Evolutionary conservation across 2,888 invertebrate genomes (phyloP).

Genomic region (Neuroscelio doddi): DNA sequence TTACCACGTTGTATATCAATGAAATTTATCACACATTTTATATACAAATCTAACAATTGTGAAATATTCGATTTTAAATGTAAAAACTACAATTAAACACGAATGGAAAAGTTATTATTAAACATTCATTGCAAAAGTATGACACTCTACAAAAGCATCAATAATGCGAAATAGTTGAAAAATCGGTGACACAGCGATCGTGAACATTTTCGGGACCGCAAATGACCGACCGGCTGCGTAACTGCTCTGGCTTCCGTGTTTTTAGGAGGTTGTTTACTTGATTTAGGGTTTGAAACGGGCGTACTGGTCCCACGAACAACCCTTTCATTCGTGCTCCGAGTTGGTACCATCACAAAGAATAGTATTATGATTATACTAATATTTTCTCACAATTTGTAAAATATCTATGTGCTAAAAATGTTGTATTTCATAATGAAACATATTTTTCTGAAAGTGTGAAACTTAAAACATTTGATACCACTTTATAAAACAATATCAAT

Average conservation of each 20-base stretch:
- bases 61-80: too few relatives aligned
- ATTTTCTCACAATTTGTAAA: background rate
- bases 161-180: constrained; percentile 42
- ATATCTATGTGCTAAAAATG: background rate
- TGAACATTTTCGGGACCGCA: constrained; percentile 60
- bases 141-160: background rate
- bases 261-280: constrained; percentile 59
- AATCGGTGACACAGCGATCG: constrained; percentile 57
- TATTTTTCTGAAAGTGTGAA: too few relatives aligned
- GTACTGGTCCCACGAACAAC: constrained; percentile 51
- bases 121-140: background rate
- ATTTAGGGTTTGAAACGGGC: constrained; percentile 58
- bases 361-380: constrained; percentile 13
- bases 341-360: constrained; percentile 27
- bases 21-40: too few relatives aligned
- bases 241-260: constrained; percentile 33
- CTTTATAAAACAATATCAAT: too few relatives aligned
- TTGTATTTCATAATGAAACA: too few relatives aligned
- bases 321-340: constrained; percentile 48
- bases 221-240: constrained; percentile 43
- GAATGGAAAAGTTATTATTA: too few relatives aligned
- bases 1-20: too few relatives aligned
- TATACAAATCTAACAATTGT: too few relatives aligned
- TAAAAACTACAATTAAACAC: too few relatives aligned
- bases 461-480: too few relatives aligned